phyloP scores from a whole-genome alignment of 2,797 vertebrate genomes.

The Spondyliosoma cantharus region DNA sequence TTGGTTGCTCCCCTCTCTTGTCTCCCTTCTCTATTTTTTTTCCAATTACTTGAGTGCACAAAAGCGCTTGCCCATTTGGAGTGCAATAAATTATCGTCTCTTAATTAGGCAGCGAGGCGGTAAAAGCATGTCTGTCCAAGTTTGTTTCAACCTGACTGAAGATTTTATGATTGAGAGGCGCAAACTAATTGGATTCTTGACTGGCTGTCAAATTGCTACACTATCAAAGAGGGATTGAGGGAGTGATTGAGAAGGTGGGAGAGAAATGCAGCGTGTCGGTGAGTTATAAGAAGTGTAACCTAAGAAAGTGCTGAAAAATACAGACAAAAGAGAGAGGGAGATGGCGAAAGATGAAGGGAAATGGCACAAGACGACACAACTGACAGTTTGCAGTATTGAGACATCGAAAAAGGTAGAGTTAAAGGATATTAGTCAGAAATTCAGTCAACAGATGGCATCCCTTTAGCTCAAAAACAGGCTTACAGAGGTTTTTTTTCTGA shows the following conservation, averaged over 20 bases:
- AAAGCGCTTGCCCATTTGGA: slow-evolving; percentile 76
- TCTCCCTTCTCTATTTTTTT: slow-evolving; percentile 68
- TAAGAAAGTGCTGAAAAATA: slow-evolving; percentile 29
- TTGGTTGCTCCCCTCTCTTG: slow-evolving; percentile 68
- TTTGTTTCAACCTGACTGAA: slow-evolving; percentile 79
- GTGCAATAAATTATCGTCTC: slow-evolving; percentile 81
- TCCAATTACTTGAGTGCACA: slow-evolving; percentile 79
- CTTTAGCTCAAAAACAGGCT: neutral
- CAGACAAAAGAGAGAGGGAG: slow-evolving; percentile 1
- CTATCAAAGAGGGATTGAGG: slow-evolving; percentile 60
- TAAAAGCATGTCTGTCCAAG: slow-evolving; percentile 77
- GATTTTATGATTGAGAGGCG: slow-evolving; percentile 80
- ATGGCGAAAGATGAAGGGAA: slow-evolving; percentile 16
- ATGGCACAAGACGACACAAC: neutral
- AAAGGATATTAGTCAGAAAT: neutral
- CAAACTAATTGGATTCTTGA: slow-evolving; percentile 82
- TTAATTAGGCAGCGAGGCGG: slow-evolving; percentile 77
- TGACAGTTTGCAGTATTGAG: neutral
- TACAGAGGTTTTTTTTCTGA: neutral
- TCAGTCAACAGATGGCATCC: neutral
- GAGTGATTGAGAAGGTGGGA: slow-evolving; percentile 55
- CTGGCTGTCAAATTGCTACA: slow-evolving; percentile 68
- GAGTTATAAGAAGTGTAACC: slow-evolving; percentile 30
- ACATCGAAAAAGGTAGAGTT: neutral
- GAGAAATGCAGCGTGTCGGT: slow-evolving; percentile 15